Evolutionary conservation across 2,797 vertebrate species (phyloP), one percentile per base, ranked within the genome.

Genomic region (Epinephelus awoara): DNA sequence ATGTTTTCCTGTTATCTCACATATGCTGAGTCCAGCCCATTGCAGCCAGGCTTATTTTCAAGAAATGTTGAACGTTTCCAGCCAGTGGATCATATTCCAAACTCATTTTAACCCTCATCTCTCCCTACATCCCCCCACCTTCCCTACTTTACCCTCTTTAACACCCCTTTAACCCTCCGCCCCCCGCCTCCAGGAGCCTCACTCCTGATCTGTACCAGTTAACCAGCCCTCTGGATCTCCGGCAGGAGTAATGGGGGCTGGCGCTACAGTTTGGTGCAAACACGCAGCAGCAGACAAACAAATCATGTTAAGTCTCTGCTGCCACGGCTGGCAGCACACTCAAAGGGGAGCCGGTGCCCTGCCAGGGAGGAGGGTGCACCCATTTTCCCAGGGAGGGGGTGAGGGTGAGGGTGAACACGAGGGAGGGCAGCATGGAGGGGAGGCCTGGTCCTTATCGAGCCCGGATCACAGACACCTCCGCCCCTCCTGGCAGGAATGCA

Each of bases 401-500:
- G 89, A 89, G 88, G 86, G 86, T 62, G 75, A 75, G 87, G 85
- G 89, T 65, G 85, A 89, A 87, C 83, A 81, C 3, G 72, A 91
- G 84, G 88, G 88, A 86, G 86, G 73, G 83, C n/a, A 67, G 77
- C 57, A 15, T 65, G 58, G 66, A 77, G 75, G 82, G 66, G 68
- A 85, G 89, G 90, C 82, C 89, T 92, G 93, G 86, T 91, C 91
- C 91, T 94, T 92, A 93, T 91, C 89, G 87, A 86, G 84, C 69
- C 75, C n/a, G 64, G 84, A 91, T 90, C 90, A 87, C 90, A 92
- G 92, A 91, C 92, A 93, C 93, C 92, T 95, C 94, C 91, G 94
- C 94, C 94, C 93, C 95, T 94, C 85, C 93, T 95, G 95, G 95
- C 82, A 91, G 95, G 95, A 96, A 96, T 95, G 95, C 86, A 91